Percentiles rank a stretch among this genome's conserved stretches.
These are phyloP conservation scores for Drosophila hamatofila DNA, from an alignment of 2,888 invertebrate genomes.

Conservation along the genomic window DNA sequence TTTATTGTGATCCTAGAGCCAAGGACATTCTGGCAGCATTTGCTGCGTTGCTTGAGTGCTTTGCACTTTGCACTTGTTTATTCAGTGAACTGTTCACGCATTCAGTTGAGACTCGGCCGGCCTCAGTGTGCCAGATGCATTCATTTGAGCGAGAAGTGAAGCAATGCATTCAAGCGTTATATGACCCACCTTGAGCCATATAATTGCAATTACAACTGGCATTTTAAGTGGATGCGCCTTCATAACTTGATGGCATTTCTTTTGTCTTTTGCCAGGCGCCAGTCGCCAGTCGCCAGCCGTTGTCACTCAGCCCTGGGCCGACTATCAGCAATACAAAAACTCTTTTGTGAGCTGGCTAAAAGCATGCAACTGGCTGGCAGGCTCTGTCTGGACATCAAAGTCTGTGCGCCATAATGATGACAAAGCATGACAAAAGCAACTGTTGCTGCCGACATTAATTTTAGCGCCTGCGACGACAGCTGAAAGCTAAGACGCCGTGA, in stretches of 20 bases:
- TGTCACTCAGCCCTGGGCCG: conserved; percentile 30
- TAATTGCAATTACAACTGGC: conserved; percentile 56
- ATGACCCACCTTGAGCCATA: conserved; percentile 33
- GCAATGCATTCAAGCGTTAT: conserved; percentile 57
- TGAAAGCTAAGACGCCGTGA: conserved; percentile 14
- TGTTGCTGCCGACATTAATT: conserved; percentile 46
- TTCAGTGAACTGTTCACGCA: conserved; percentile 57
- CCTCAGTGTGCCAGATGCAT: conserved; percentile 34
- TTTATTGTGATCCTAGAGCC: conserved; percentile 3
- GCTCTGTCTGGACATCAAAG: conserved; percentile 21
- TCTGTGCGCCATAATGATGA: conserved; percentile 25
- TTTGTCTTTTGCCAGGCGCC: conserved; percentile 27
- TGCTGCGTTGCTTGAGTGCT: conserved; percentile 20
- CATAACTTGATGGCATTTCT: conserved; percentile 20
- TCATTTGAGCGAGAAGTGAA: conserved; percentile 32
- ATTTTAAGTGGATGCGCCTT: conserved; percentile 25
- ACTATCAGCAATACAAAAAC: conserved; percentile 23
- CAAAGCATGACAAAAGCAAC: conserved; percentile 31
- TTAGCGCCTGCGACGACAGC: conserved; percentile 22
- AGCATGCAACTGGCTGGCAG: conserved; percentile 24
- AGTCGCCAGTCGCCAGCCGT: conserved; percentile 27
- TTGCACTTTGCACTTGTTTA: conserved; percentile 51
- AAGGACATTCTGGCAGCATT: too few species aligned
- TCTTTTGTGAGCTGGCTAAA: conserved; percentile 29
- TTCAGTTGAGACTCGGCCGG: conserved; percentile 39